Evolutionary conservation across 2,113 vertebrate genomes (phyloP).

Genomic region (Myrmophylax atrothorax): DNA sequence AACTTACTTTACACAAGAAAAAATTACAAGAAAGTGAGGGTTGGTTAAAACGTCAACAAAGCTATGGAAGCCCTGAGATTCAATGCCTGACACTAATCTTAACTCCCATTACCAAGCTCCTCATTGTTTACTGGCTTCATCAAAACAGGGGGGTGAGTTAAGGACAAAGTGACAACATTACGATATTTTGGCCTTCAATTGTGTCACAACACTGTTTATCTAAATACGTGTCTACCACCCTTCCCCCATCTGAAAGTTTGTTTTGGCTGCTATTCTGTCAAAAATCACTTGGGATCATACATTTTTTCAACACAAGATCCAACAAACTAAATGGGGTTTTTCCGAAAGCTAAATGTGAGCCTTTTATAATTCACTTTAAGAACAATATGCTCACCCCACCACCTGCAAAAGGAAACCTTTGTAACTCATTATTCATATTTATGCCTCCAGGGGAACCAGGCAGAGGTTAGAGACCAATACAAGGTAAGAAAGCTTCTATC

Average conservation of each 20-base stretch:
- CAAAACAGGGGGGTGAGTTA: constrained; percentile 24
- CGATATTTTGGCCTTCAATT: constrained; percentile 43
- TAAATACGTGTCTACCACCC: constrained; percentile 33
- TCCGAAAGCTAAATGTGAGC: neutral
- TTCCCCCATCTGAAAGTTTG: constrained; percentile 29
- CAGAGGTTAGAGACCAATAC: neutral
- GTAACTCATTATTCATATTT: neutral
- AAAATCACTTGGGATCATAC: constrained; percentile 10
- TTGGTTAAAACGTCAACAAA: neutral
- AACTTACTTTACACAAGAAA: neutral
- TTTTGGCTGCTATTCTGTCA: neutral
- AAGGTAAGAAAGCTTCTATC: neutral
- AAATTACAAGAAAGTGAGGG: neutral
- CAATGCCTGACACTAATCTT: neutral
- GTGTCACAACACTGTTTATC: constrained; percentile 56
- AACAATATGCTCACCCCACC: neutral
- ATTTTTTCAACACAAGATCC: constrained; percentile 13
- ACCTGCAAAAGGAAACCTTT: neutral
- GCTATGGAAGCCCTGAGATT: neutral
- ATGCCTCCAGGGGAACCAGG: neutral
- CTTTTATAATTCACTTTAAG: neutral
- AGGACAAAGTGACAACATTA: constrained; percentile 54
- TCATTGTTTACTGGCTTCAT: constrained; percentile 46
- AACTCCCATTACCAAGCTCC: neutral
- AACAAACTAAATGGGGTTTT: neutral